These are phyloP conservation scores for Drosophila jambulina DNA, from an alignment of 1,140 invertebrate species.

Conservation along the genomic window DNA sequence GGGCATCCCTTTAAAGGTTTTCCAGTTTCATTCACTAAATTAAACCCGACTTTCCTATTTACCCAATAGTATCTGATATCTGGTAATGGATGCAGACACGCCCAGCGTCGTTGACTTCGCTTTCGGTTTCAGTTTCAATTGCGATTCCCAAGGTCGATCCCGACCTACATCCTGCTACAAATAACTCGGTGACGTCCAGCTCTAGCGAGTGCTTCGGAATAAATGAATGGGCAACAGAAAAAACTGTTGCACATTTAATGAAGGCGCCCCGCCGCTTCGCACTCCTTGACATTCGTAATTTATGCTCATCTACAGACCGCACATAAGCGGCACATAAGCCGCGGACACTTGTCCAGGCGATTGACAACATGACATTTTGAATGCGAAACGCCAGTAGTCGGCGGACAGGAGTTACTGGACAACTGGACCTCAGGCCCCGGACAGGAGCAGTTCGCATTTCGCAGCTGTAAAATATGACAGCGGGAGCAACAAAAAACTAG, in stretches of 20 bases:
- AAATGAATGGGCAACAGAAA: constrained; percentile 27
- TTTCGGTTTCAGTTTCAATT: constrained; percentile 59
- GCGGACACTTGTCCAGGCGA: constrained; percentile 55
- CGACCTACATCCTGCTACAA: constrained; percentile 67
- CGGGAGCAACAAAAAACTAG: constrained; percentile 69
- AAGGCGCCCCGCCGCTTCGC: constrained; percentile 42
- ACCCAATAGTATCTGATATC: constrained; percentile 6
- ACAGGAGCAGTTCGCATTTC: constrained; percentile 25
- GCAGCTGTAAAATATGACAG: constrained; percentile 74
- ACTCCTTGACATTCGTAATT: constrained; percentile 55
- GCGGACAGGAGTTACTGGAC: constrained; percentile 42
- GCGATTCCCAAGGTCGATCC: constrained; percentile 48
- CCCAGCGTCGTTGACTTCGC: constrained; percentile 42
- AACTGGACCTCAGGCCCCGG: constrained; percentile 23
- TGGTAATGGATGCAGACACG: constrained; percentile 37
- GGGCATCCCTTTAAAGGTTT: background rate
- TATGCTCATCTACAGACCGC: constrained; percentile 65
- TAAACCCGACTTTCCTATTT: background rate
- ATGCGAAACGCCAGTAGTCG: constrained; percentile 61
- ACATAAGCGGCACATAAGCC: constrained; percentile 66
- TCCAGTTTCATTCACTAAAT: constrained; percentile 4
- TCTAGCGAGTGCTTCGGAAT: constrained; percentile 20
- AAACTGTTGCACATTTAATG: constrained; percentile 59
- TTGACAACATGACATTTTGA: constrained; percentile 80
- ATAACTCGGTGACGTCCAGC: constrained; percentile 60